Evolutionary conservation across 2,888 invertebrate genomes (phyloP), one percentile per base, ranked within the genome.

Genomic region (Drosophila seclusa): DNA sequence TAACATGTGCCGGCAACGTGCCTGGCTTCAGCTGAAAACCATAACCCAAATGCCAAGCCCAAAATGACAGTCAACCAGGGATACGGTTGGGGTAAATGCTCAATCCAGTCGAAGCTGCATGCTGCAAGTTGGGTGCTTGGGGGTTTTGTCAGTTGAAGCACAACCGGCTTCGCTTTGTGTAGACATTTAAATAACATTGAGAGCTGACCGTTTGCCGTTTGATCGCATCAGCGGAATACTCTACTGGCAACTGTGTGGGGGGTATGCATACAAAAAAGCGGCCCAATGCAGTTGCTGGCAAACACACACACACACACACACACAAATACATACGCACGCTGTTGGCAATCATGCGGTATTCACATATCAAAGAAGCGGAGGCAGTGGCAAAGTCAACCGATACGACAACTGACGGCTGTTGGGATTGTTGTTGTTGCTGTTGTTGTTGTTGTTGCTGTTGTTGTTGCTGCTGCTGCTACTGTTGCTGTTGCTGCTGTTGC

Each of bases 1-100:
- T 89, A 89, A 89, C 89, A 90, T 89, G 89, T 90, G 83, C 80
- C 61, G 65, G 40, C 57, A 71, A 59, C 70, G 68, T 49, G 72
- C 72, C 65, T 48, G 75, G 34, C 61, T 29, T 55, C 55, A n/a
- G 52, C 29, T n/a, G n/a, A 11, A n/a, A 24, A 16, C 58, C 52
- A 50, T 49, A 62, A 45, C 16, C 36, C 54, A 48, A 62, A 62
- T 57, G 57, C 52, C 63, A 53, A 53, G 34, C 38, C 38, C 42
- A 21, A 58, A 63, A 45, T 42, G 62, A 34, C 42, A 32, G 40
- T n/a, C 48, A 16, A n/a, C 31, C n/a, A 21, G 27, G 32, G 18
- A 38, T 53, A 40, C 21, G 52, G n/a, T 4, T 18, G 4, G 16
- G 52, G 32, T 13, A 31, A 36, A 34, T 29, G 38, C 36, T 38